A percentile compares a stretch with the other conserved stretches of the same genome.
phyloP scores from a whole-genome alignment of 2,797 vertebrate species.

The Argya squamiceps region DNA sequence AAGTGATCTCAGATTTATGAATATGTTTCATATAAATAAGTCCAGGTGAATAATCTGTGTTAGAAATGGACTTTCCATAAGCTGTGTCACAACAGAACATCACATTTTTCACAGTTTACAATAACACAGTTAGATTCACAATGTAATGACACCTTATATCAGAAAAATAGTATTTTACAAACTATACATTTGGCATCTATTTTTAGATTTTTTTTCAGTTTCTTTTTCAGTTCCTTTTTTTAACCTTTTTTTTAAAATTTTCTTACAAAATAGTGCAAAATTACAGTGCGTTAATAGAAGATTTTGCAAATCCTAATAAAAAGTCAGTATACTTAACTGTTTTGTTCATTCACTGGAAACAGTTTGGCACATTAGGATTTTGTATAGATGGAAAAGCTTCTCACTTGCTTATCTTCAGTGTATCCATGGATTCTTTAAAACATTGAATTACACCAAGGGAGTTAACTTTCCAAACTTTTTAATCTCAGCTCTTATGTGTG shows the following conservation, averaged over 20 bases:
- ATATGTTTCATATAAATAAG: constrained; percentile 76
- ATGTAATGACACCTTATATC: constrained; percentile 66
- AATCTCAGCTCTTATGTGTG: not conserved
- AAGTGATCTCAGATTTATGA: constrained; percentile 77
- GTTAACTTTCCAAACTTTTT: not conserved
- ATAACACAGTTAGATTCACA: constrained; percentile 65
- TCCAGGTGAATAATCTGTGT: constrained; percentile 59
- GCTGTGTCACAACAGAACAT: constrained; percentile 56
- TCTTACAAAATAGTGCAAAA: constrained; percentile 78
- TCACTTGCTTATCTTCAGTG: not conserved
- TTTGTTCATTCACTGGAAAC: constrained; percentile 44
- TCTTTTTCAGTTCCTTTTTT: constrained; percentile 13
- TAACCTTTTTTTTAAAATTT: not conserved
- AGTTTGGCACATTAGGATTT: constrained; percentile 52
- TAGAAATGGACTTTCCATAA: constrained; percentile 60
- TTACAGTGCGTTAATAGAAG: constrained; percentile 72
- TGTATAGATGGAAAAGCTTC: constrained; percentile 14
- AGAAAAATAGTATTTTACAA: constrained; percentile 76
- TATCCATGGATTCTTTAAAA: not conserved
- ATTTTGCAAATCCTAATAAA: constrained; percentile 58
- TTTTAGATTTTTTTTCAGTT: constrained; percentile 55
- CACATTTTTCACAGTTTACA: constrained; percentile 69
- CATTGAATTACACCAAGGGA: constrained; percentile 5
- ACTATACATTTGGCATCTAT: constrained; percentile 79
- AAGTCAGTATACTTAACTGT: not conserved